These are phyloP conservation scores for Ophion slaviceki DNA, from an alignment of 2,888 invertebrate genomes.

Conservation along the genomic window DNA sequence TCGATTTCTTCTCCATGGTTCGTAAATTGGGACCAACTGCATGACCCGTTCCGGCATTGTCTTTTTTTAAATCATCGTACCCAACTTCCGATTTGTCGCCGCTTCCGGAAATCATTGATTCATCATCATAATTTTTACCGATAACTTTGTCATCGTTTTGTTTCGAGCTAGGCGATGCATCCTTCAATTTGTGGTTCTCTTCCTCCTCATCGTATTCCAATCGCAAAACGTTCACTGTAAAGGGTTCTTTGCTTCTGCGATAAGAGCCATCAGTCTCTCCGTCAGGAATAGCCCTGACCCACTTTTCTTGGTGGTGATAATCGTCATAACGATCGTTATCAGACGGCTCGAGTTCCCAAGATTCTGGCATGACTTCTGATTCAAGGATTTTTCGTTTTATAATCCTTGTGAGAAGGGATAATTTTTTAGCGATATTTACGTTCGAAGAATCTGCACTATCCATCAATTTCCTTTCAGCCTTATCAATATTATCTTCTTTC, in stretches of 20 bases:
- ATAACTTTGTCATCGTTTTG: slow-evolving; percentile 43
- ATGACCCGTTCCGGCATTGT: neutral
- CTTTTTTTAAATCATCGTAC: slow-evolving; percentile 37
- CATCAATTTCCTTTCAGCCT: slow-evolving; percentile 34
- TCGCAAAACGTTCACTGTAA: slow-evolving; percentile 70
- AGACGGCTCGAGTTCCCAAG: slow-evolving; percentile 52
- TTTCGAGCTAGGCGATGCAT: slow-evolving; percentile 53
- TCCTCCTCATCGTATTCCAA: slow-evolving; percentile 69
- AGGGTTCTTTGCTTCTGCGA: slow-evolving; percentile 49
- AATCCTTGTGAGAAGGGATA: slow-evolving; percentile 1
- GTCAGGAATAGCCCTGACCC: slow-evolving; percentile 41
- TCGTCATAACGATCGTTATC: slow-evolving; percentile 47
- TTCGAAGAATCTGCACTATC: slow-evolving; percentile 3
- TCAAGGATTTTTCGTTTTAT: slow-evolving; percentile 57
- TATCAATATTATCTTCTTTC: slow-evolving; percentile 10
- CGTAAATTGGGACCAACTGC: neutral
- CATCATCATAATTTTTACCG: slow-evolving; percentile 7
- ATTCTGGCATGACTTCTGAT: slow-evolving; percentile 32
- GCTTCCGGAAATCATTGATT: neutral
- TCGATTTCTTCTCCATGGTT: slow-evolving; percentile 35
- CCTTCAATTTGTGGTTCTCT: slow-evolving; percentile 60
- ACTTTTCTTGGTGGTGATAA: slow-evolving; percentile 25
- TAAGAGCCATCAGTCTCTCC: slow-evolving; percentile 26
- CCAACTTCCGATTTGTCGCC: slow-evolving; percentile 7
- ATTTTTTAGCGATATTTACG: neutral